These are phyloP conservation scores for Euthynnus affinis DNA, from an alignment of 2,797 vertebrate genomes.

Conservation along the genomic window DNA sequence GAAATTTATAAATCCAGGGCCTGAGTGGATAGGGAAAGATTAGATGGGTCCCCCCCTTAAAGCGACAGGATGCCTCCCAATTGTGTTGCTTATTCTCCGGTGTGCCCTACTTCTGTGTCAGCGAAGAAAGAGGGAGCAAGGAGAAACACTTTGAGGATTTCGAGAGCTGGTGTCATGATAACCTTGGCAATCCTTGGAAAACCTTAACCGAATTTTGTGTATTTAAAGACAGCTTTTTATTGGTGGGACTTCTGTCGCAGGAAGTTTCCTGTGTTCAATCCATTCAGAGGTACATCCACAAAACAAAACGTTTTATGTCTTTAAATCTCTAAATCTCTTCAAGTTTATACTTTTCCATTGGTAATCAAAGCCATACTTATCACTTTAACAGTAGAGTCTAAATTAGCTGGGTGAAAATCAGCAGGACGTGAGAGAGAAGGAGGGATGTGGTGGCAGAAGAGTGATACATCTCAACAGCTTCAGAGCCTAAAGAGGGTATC, in stretches of 20 bases:
- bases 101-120: conserved; percentile 85
- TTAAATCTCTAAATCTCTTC: no score
- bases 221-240: conserved; percentile 19
- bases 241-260: not conserved
- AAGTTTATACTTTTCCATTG: not conserved
- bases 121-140: conserved; percentile 71
- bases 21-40: conserved; percentile 90
- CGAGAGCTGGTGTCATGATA: conserved; percentile 62
- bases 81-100: conserved; percentile 79
- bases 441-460: conserved; percentile 29
- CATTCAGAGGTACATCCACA: not conserved
- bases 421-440: conserved; percentile 10
- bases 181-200: conserved; percentile 58
- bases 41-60: conserved; percentile 88
- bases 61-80: conserved; percentile 86
- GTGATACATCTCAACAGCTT: conserved; percentile 57
- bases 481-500: conserved; percentile 68
- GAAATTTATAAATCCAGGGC: conserved; percentile 89
- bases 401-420: conserved; percentile 22
- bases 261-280: conserved; percentile 9
- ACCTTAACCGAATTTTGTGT: conserved; percentile 34
- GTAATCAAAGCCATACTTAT: conserved; percentile 12
- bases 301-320: not conserved
- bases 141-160: conserved; percentile 61
- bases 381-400: conserved; percentile 18